Conservation (phyloP, 2,113 vertebrate species). For the Geothlypis trichas region DNA sequence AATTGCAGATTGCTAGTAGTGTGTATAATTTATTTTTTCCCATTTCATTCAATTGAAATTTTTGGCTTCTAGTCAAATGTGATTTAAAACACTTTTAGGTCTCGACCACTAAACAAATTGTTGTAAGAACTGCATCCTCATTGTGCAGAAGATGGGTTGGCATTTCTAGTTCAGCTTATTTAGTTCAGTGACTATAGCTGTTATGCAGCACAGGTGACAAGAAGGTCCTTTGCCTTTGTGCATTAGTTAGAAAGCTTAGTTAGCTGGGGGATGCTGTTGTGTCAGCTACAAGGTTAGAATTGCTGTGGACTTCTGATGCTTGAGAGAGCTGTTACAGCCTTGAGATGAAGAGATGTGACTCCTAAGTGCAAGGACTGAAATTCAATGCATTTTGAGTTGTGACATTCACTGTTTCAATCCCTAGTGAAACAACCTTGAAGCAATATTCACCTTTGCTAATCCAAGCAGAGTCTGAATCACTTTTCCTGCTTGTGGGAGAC, state of each 20-base stretch:
- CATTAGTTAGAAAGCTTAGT: neutral
- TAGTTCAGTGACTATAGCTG: neutral
- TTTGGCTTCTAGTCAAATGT: neutral
- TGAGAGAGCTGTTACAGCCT: neutral
- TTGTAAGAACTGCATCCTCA: neutral
- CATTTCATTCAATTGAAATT: neutral
- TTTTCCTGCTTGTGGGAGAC: neutral
- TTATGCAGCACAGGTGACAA: neutral
- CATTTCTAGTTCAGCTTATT: neutral
- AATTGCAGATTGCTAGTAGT: neutral
- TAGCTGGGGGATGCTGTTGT: neutral
- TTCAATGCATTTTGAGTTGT: neutral
- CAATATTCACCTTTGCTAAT: neutral
- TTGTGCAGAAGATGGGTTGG: neutral
- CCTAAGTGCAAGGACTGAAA: neutral
- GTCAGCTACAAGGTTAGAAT: neutral
- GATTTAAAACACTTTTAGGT: neutral
- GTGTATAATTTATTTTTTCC: neutral
- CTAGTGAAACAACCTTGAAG: neutral
- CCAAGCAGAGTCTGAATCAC: neutral
- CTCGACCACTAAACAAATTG: accelerated
- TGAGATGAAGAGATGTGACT: neutral
- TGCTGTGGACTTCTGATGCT: neutral
- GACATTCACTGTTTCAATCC: neutral
- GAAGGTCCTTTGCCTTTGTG: neutral